Conservation (phyloP, 2,797 vertebrate genomes). For the Podarcis lilfordi region DNA sequence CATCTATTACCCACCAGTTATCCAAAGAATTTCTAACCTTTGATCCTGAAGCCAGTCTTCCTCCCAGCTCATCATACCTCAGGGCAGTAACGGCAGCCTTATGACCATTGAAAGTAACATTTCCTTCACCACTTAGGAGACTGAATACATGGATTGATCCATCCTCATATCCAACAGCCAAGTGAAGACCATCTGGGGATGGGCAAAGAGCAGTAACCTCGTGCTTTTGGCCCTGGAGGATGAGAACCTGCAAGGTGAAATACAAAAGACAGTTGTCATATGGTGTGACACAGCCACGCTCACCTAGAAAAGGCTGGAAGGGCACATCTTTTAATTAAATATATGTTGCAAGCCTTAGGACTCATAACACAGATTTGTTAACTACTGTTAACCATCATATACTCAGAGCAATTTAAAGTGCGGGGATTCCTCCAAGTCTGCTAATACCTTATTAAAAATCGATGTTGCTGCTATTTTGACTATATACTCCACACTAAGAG, state of each 20-base stretch:
- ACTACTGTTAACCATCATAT: not conserved
- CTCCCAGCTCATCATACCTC: constrained; percentile 89
- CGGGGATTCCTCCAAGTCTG: not conserved
- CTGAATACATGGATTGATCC: constrained; percentile 90
- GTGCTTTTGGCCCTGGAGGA: constrained; percentile 91
- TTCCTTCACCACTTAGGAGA: constrained; percentile 88
- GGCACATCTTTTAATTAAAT: not conserved
- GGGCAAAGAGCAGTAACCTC: constrained; percentile 91
- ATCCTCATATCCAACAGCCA: constrained; percentile 95
- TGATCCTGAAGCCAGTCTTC: constrained; percentile 92
- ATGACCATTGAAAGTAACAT: constrained; percentile 93
- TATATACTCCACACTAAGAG: not conserved
- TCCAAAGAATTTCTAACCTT: constrained; percentile 79
- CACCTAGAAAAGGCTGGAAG: not conserved
- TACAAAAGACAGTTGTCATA: not conserved
- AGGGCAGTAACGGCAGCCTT: constrained; percentile 89
- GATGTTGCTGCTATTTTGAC: no score
- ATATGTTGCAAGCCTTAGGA: not conserved
- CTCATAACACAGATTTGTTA: not conserved
- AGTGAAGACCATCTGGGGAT: constrained; percentile 89
- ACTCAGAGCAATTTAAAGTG: not conserved
- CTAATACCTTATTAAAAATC: not conserved
- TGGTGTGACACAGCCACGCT: not conserved
- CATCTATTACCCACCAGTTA: not conserved
- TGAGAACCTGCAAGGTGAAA: constrained; percentile 84